Evolutionary conservation across 2,113 vertebrate species (phyloP).

Genomic region (Excalfactoria chinensis): DNA sequence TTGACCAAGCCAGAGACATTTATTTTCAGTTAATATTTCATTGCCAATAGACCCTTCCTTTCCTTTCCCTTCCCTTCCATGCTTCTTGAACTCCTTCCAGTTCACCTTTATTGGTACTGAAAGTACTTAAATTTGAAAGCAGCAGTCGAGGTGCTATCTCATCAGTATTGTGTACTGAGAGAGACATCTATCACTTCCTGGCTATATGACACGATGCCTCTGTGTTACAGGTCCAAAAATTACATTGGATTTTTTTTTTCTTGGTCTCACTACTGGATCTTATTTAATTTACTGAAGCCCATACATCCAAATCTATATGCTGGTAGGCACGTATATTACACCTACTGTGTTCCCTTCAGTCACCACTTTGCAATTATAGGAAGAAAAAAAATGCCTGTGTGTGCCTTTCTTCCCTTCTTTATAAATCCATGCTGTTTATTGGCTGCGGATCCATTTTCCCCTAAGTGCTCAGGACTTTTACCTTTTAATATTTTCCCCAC

Average conservation of each 20-base stretch:
- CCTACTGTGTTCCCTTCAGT: conserved; percentile 42
- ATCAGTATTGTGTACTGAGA: conserved; percentile 43
- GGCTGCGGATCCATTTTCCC: background rate
- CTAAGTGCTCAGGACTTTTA: conserved; percentile 26
- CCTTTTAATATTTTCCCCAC: conserved; percentile 49
- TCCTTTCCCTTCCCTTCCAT: conserved; percentile 20
- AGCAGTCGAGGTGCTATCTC: conserved; percentile 40
- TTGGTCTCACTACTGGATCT: background rate
- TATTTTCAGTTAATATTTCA: conserved; percentile 41
- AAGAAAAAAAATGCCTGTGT: conserved; percentile 5
- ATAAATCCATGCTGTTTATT: conserved; percentile 39
- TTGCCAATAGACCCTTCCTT: background rate
- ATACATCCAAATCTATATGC: conserved; percentile 43
- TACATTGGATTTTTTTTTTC: background rate
- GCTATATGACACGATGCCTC: background rate
- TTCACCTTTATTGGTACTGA: conserved; percentile 47
- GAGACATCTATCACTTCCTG: conserved; percentile 45
- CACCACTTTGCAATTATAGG: conserved; percentile 48
- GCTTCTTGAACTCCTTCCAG: conserved; percentile 45
- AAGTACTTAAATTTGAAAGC: conserved; percentile 59
- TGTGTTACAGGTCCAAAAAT: conserved; percentile 52
- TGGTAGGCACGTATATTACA: background rate
- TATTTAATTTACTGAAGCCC: conserved; percentile 45
- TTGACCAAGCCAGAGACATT: background rate
- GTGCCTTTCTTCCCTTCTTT: conserved; percentile 27